A percentile compares a stretch with the other conserved stretches of the same genome.
These are phyloP conservation scores for Acrobasis repandana DNA, from an alignment of 2,888 invertebrate genomes.

Conservation along the genomic window DNA sequence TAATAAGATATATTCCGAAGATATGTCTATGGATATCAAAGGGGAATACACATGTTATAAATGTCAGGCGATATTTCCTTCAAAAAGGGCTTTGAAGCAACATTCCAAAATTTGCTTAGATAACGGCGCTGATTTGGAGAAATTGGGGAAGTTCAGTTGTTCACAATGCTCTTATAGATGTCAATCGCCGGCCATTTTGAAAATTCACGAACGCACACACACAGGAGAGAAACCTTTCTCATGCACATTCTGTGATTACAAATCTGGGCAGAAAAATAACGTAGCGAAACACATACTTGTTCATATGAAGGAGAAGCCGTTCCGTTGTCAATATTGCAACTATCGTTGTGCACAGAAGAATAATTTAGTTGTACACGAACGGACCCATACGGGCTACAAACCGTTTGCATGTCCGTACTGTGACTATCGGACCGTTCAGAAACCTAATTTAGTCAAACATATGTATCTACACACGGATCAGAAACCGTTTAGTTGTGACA, in stretches of 20 bases:
- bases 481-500: conserved; percentile 76
- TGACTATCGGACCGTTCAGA: conserved; percentile 76
- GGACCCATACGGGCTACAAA: conserved; percentile 78
- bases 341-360: conserved; percentile 78
- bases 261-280: conserved; percentile 78
- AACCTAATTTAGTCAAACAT: conserved; percentile 78
- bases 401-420: conserved; percentile 77
- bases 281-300: conserved; percentile 78
- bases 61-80: conserved; percentile 65
- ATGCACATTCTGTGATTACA: conserved; percentile 76
- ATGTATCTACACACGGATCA: conserved; percentile 80
- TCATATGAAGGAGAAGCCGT: conserved; percentile 79
- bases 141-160: conserved; percentile 67
- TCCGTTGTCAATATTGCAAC: conserved; percentile 76
- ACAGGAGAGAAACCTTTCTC: conserved; percentile 76
- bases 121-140: conserved; percentile 49
- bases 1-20: conserved; percentile 52
- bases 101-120: conserved; percentile 61
- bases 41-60: conserved; percentile 71
- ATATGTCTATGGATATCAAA: conserved; percentile 61
- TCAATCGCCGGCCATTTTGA: conserved; percentile 76
- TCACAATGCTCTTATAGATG: conserved; percentile 73
- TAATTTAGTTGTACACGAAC: conserved; percentile 75
- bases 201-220: conserved; percentile 76
- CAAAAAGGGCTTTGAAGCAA: conserved; percentile 67